Evolutionary conservation across 2,888 invertebrate genomes (phyloP), one percentile per base, ranked within the genome.

Genomic region (Smittia aterrima): DNA sequence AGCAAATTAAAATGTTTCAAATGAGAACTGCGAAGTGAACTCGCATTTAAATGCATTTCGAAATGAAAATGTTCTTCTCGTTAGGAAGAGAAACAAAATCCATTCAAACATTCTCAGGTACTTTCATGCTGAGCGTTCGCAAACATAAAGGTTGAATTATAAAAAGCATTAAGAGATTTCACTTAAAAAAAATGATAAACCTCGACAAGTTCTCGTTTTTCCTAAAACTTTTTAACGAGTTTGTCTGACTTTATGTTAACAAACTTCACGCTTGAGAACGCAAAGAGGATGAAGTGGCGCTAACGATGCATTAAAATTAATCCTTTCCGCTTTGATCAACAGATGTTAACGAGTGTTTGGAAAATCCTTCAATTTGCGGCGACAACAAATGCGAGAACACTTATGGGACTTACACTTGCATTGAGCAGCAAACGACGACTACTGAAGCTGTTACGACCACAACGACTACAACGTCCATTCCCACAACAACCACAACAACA

Each of bases 321-420:
- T 16, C 38, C n/a, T 16, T 22, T 16, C 54, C 13, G 47, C 32
- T 54, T 27, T 25, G 27, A 20, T 53, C 25, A 16, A 25, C 78
- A 87, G 89, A 89, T 80, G 85, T 90, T 27, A 86, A 91, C 79
- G 90, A 91, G 80, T 91, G 91, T 78, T 83, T 54, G 54, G 53
- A 85, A 38, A 80, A 79, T 66, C 78, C 81, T 0, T 80, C 82
- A 70, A 76, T 84, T n/a, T 77, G 79, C 1, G 76, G 89, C 76
- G 79, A 80, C 1, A 79, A 81, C 77, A 85, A 84, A 32, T 91
- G 90, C 80, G 82, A 87, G 76, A 91, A 91, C 79, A 86, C 85
- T 0, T 83, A 84, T 1, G 90, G 90, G n/a, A 86, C 88, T 0
- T 90, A 86, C 80, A 79, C 80, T 20, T 87, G 87, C 77, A 79